Conservation (phyloP, 2,888 invertebrate species). For the Spisula solida region DNA sequence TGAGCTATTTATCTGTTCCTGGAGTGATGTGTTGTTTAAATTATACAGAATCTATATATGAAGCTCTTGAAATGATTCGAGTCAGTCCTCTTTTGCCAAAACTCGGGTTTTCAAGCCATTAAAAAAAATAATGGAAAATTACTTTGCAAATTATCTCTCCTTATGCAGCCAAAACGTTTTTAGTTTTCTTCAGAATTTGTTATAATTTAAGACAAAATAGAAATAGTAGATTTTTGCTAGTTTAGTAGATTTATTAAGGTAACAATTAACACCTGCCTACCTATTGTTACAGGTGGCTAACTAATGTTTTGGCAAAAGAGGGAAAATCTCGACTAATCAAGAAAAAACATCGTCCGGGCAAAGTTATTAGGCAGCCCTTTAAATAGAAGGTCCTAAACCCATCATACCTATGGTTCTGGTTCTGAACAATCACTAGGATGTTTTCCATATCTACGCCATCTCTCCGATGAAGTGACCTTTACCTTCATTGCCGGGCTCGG, state of each 20-base stretch:
- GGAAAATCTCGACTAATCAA: slow-evolving; percentile 79
- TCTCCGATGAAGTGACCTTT: background rate
- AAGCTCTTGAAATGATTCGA: slow-evolving; percentile 10
- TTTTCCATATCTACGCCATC: background rate
- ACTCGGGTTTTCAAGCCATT: background rate
- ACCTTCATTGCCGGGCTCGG: background rate
- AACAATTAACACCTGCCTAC: slow-evolving; percentile 20
- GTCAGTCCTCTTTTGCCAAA: slow-evolving; percentile 47
- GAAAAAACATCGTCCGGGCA: slow-evolving; percentile 75
- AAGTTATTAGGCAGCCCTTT: slow-evolving; percentile 65
- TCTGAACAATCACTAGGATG: background rate
- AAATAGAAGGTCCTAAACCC: slow-evolving; percentile 25
- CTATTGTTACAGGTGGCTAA: slow-evolving; percentile 82
- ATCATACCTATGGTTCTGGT: background rate
- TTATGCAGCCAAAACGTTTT: slow-evolving; percentile 23
- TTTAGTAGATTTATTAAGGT: slow-evolving; percentile 35
- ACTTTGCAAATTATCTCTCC: slow-evolving; percentile 43
- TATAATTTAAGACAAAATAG: background rate
- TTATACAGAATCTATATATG: background rate
- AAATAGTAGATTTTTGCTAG: slow-evolving; percentile 35
- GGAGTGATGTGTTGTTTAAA: background rate
- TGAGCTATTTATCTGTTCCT: slow-evolving; percentile 18
- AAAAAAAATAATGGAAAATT: no score
- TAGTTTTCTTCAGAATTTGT: background rate
- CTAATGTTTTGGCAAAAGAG: slow-evolving; percentile 79